phyloP scores from a whole-genome alignment of 2,797 vertebrate genomes.

The Dallia pectoralis region DNA sequence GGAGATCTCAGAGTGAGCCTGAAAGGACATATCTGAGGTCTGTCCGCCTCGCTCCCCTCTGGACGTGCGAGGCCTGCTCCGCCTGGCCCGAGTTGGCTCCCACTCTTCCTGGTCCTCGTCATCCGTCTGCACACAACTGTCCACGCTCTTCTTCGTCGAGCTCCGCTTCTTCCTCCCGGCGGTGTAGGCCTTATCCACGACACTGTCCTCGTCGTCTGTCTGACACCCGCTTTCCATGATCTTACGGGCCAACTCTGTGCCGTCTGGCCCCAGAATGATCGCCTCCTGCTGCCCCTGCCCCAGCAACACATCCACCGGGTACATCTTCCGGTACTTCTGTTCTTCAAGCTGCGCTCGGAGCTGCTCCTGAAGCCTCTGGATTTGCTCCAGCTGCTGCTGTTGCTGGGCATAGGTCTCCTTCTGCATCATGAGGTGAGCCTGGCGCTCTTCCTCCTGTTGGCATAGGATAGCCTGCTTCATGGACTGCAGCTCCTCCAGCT shows the following conservation, averaged over 20 bases:
- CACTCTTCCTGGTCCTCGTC: slow-evolving; percentile 99
- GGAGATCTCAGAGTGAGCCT: slow-evolving; percentile 96
- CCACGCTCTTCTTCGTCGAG: slow-evolving; percentile 87
- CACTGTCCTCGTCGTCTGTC: slow-evolving; percentile 92
- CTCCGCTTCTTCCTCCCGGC: slow-evolving; percentile 83
- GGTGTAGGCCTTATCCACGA: slow-evolving; percentile 83
- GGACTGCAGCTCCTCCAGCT: slow-evolving; percentile 92
- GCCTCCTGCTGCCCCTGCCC: slow-evolving; percentile 84
- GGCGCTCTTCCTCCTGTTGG: slow-evolving; percentile 95
- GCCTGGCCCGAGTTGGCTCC: slow-evolving; percentile 80
- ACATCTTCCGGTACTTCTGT: slow-evolving; percentile 94
- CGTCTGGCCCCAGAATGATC: slow-evolving; percentile 71
- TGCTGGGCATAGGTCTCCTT: slow-evolving; percentile 97
- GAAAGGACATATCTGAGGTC: slow-evolving; percentile 79
- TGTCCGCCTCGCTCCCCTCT: slow-evolving; percentile 80
- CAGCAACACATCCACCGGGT: slow-evolving; percentile 81
- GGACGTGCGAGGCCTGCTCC: slow-evolving; percentile 70
- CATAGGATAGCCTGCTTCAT: slow-evolving; percentile 97
- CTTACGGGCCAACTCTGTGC: slow-evolving; percentile 78
- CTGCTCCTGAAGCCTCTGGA: slow-evolving; percentile 97
- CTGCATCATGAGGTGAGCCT: slow-evolving; percentile 97
- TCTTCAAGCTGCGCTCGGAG: slow-evolving; percentile 94
- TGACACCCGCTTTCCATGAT: slow-evolving; percentile 97
- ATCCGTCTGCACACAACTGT: slow-evolving; percentile 98
- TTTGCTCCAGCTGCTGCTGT: slow-evolving; percentile 94